Conservation (phyloP, 2,888 invertebrate genomes). For the Hofmannophila pseudospretella region DNA sequence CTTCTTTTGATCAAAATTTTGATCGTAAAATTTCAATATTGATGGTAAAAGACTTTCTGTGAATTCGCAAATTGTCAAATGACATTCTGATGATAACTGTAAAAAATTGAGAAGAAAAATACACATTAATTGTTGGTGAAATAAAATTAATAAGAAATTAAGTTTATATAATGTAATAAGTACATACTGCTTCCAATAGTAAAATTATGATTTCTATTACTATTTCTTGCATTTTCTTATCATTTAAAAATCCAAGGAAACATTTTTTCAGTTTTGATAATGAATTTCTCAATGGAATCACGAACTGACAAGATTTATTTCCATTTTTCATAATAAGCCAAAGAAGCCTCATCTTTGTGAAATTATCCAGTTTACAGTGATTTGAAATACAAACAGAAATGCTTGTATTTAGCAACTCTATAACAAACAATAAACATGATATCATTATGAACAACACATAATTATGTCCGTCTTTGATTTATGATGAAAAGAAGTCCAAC, state of each 20-base stretch:
- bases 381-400: constrained; percentile 39
- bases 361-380: constrained; percentile 49
- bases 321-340: constrained; percentile 64
- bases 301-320: constrained; percentile 52
- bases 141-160: too few species aligned
- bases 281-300: constrained; percentile 47
- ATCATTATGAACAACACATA: too few species aligned
- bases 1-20: constrained; percentile 57
- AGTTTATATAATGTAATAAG: neutral
- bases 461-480: too few species aligned
- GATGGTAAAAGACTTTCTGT: constrained; percentile 61
- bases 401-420: constrained; percentile 58
- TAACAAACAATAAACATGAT: too few species aligned
- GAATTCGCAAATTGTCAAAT: constrained; percentile 71
- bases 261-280: constrained; percentile 43
- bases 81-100: constrained; percentile 71
- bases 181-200: constrained; percentile 52
- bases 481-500: too few species aligned
- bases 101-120: constrained; percentile 25
- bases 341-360: constrained; percentile 57
- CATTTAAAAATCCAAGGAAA: constrained; percentile 38
- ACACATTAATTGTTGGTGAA: neutral
- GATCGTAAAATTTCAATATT: constrained; percentile 64
- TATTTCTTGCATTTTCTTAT: constrained; percentile 62
- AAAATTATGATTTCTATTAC: constrained; percentile 50